Evolutionary conservation across 2,888 invertebrate species (phyloP), one percentile per base, ranked within the genome.

Genomic region (Agrilus cyanescens): DNA sequence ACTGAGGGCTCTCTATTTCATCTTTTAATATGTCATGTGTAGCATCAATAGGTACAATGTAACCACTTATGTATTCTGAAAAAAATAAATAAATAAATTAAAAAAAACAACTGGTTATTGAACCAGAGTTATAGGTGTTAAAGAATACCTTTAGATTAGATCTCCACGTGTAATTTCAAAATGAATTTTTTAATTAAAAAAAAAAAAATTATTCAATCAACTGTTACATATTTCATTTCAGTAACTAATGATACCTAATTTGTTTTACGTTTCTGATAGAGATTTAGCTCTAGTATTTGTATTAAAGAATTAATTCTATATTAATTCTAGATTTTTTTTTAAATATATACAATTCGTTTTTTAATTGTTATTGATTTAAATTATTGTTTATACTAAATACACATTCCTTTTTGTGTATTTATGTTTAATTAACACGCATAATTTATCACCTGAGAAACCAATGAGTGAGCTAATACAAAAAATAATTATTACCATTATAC

Each of bases 1-100:
- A 78, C 13, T 72, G 72, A 1, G 69, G 59, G 43, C 73, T 73
- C 4, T 60, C 41, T 46, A 74, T 55, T 57, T 76, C 75, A 4
- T 64, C 60, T 34, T 68, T 61, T 2, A 80, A 56, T 10, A 72
- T 57, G 2, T 62, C 50, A 51, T 77, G 74, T 10, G 59, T 56
- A 4, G 63, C 47, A 36, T 77, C 67, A 15, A 55, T 54, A 12
- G 57, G 56, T n/a, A 58, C 55, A 1, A 67, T 52, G 43, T 57
- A 54, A 15, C 58, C 57, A 56, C 29, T 7, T 34, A 44, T 13
- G 38, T 43, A 10, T 16, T 40, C 32, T 37, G 13, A 15, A 41
- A 43, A 20, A 25, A 14, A 32, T 12, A 14, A 29, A 14, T 10
- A 4, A 25, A n/a, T n/a, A n/a, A 29, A 33, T 15, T 38, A 30